A percentile compares a stretch with the other conserved stretches of the same genome.
phyloP scores from a whole-genome alignment of 2,797 vertebrate genomes.

The Babyrousa celebensis region DNA sequence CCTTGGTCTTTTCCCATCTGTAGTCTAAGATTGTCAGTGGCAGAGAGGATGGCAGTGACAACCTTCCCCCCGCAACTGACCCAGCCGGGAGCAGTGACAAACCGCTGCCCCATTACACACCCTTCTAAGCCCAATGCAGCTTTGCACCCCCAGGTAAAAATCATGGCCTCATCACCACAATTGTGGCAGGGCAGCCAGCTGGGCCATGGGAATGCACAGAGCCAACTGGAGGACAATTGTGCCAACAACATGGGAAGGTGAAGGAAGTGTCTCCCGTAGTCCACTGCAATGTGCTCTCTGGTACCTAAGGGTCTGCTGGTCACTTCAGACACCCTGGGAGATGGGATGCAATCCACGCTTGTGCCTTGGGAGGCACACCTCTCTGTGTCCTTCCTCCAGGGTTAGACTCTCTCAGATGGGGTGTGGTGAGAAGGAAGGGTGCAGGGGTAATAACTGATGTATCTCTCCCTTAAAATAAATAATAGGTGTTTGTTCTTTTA shows the following conservation, averaged over 20 bases:
- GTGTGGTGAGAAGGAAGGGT: not conserved
- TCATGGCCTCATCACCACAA: conserved; percentile 81
- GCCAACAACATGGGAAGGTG: conserved; percentile 72
- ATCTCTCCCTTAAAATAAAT: conserved; percentile 77
- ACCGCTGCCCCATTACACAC: conserved; percentile 93
- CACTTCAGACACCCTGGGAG: not conserved
- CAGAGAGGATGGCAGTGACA: conserved; percentile 92
- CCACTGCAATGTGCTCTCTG: not conserved
- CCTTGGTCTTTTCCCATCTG: conserved; percentile 56
- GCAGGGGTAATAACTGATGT: conserved; percentile 60
- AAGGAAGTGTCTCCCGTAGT: no score
- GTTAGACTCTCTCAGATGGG: not conserved
- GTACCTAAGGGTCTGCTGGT: not conserved
- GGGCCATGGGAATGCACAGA: no score
- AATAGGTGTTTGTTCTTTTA: conserved; percentile 67
- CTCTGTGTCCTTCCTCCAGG: not conserved
- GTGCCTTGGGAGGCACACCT: not conserved
- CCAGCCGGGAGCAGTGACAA: conserved; percentile 90
- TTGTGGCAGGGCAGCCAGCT: conserved; percentile 9
- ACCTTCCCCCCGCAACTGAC: conserved; percentile 91
- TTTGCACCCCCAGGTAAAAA: conserved; percentile 76
- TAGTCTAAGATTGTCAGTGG: conserved; percentile 96
- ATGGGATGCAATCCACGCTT: not conserved
- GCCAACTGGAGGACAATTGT: conserved; percentile 86
- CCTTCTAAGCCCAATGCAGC: conserved; percentile 93